phyloP scores from a whole-genome alignment of 2,888 invertebrate species.

The Polietes domitor region DNA sequence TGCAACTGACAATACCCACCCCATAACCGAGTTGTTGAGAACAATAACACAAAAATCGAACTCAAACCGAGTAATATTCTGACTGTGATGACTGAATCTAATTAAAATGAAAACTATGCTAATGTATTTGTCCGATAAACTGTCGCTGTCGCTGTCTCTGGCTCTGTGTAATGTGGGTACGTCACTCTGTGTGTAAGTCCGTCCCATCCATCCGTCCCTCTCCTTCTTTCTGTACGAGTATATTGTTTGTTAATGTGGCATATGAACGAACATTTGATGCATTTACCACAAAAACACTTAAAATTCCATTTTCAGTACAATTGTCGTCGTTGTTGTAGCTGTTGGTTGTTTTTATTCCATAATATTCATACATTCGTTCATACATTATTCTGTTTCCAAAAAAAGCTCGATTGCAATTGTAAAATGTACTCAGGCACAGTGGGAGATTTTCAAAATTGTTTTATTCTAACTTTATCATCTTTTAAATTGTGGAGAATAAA shows the following conservation, averaged over 20 bases:
- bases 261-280: slow-evolving; percentile 44
- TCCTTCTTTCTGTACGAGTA: too few relatives aligned
- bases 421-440: not conserved
- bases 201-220: not conserved
- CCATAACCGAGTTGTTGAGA: too few relatives aligned
- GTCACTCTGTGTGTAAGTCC: not conserved
- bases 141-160: slow-evolving; percentile 3
- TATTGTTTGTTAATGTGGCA: too few relatives aligned
- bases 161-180: not conserved
- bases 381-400: not conserved
- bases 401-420: slow-evolving; percentile 49
- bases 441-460: too few relatives aligned
- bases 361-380: slow-evolving; percentile 11
- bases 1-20: too few relatives aligned
- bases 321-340: slow-evolving; percentile 38
- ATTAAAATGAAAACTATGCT: slow-evolving; percentile 74
- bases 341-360: slow-evolving; percentile 8
- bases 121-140: slow-evolving; percentile 71
- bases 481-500: too few relatives aligned
- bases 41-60: not conserved
- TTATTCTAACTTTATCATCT: too few relatives aligned
- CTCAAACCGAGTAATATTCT: not conserved
- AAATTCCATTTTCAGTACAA: slow-evolving; percentile 66
- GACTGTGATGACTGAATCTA: slow-evolving; percentile 50
- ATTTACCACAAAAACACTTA: slow-evolving; percentile 65